Evolutionary conservation across 2,888 invertebrate species (phyloP), one percentile per base, ranked within the genome.

Genomic region (Lamellibrachia satsuma): DNA sequence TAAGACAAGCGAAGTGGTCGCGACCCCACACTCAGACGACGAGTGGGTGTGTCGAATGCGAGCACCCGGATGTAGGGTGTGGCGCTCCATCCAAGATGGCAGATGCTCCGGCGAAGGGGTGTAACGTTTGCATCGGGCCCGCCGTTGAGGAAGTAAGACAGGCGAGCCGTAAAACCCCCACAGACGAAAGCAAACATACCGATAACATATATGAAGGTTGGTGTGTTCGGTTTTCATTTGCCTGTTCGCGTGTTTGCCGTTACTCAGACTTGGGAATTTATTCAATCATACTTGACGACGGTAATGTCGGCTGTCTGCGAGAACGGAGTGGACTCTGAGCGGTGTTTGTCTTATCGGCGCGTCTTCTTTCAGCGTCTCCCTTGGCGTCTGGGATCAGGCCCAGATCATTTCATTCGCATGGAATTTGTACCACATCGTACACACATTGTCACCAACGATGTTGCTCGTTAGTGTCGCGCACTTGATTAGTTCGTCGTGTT

Each of bases 1-100:
- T 75, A 75, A 75, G 75, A 75, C 75, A 75, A 22, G 15, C 75
- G 75, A 75, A 75, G 75, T 75, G 75, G 75, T 75, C 75, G n/a
- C 75, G 75, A 22, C 75, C 75, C 75, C 75, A 75, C 93, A 93
- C 93, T 93, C 93, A 93, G 91, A 92, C 92, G 93, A 75, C 93
- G 52, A 93, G 94, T 94, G 93, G 94, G 94, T 94, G 94, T 94
- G 94, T 94, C 94, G 55, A 92, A 90, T 92, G 52, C 90, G 92
- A 93, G 93, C 92, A 75, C 94, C 94, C 94, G 94, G 93, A 94
- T 94, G 94, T 94, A 93, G 93, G 94, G 94, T 93, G 94, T 94
- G 94, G 93, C 93, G 93, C 93, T 92, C 93, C 92, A 93, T 92
- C 92, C 94, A 94, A 75, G 75, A 75, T 75, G 75, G 75, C 75